Base-by-base conservation (phyloP, 1,140 invertebrate genomes). In the Bombus huntii region DNA sequence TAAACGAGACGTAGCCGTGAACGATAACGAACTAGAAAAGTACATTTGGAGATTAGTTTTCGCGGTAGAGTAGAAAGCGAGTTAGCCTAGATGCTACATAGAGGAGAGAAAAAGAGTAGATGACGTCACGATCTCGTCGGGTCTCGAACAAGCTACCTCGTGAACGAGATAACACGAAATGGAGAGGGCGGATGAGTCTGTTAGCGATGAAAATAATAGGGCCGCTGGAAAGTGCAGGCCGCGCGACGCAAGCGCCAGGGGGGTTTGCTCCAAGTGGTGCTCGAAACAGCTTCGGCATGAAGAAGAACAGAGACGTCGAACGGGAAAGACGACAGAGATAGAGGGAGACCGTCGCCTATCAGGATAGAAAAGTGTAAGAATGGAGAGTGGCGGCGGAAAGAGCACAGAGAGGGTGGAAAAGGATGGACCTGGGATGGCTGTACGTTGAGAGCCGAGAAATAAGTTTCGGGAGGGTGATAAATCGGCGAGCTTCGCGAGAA, bases 381-480 rank as follows among this genome's bases (percentile, higher is more conserved):
- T 42, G 79, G 76, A 66, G 74, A 72, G 72, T 53, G 44, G 28
- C 79, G 37, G 57, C 28, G 84, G n/a, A 75, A 86, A 81, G 75
- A 86, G 72, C 77, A n/a, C 65, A 66, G 31, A 59, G 47, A 70
- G 44, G 84, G 18, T 75, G 72, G 34, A 77, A 25, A 44, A 25
- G 73, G 57, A 65, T 31, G 62, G 71, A 74, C 42, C 53, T 18
- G 34, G 10, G n/a, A 12, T 28, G 73, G 83, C 22, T 59, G 73
- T 28, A 82, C 71, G 86, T 83, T 59, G 81, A 86, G 75, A 76
- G 75, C 53, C 39, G 73, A 81, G 84, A 87, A 92, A 90, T 88
- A 91, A 92, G 85, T 87, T 88, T 85, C 12, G 15, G 68, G 78
- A 44, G 72, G 70, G 85, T 91, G 88, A 91, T 91, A 90, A 92